phyloP scores from a whole-genome alignment of 2,888 invertebrate species.

The Brenthis daphne region DNA sequence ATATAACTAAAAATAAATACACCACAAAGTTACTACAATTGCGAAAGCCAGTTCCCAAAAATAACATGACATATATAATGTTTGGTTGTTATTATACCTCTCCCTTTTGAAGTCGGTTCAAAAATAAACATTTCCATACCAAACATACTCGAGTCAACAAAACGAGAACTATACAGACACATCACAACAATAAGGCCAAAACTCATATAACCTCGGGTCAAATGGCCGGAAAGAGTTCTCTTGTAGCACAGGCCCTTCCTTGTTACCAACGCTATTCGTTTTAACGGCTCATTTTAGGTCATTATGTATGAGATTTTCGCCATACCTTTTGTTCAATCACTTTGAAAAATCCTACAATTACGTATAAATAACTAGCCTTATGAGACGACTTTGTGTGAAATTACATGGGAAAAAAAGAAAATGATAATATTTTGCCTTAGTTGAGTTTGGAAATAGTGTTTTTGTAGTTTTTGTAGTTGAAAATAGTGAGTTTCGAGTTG shows the following conservation, averaged over 20 bases:
- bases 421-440: too few relatives aligned
- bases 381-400: background rate
- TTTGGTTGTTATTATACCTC: too few relatives aligned
- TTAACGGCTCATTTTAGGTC: conserved; percentile 19
- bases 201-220: conserved; percentile 26
- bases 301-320: conserved; percentile 6
- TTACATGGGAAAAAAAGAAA: too few relatives aligned
- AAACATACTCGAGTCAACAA: background rate
- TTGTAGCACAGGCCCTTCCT: conserved; percentile 27
- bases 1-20: too few relatives aligned
- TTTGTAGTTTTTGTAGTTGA: too few relatives aligned
- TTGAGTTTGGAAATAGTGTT: too few relatives aligned
- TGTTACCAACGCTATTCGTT: conserved; percentile 28
- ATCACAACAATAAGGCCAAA: conserved; percentile 21
- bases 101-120: too few relatives aligned
- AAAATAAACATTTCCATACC: too few relatives aligned
- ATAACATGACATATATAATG: too few relatives aligned
- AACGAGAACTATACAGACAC: conserved; percentile 14
- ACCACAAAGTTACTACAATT: too few relatives aligned
- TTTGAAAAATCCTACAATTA: conserved; percentile 13
- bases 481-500: too few relatives aligned
- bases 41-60: too few relatives aligned
- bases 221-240: conserved; percentile 28
- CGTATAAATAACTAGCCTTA: background rate
- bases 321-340: conserved; percentile 12